phyloP scores from a whole-genome alignment of 1,140 invertebrate species.

The Drosophila micromelanica region DNA sequence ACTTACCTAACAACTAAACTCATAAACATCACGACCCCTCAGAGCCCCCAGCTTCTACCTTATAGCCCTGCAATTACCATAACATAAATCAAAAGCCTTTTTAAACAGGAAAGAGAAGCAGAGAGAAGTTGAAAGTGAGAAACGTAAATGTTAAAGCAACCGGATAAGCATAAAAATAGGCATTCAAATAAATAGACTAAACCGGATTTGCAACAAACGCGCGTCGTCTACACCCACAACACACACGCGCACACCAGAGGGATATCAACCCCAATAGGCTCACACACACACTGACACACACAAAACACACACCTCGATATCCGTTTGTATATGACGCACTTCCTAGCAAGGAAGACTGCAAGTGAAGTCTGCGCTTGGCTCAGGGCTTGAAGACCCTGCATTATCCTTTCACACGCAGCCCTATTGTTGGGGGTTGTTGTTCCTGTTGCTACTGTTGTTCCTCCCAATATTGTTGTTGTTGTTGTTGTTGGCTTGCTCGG shows the following conservation, averaged over 20 bases:
- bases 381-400: conserved; percentile 65
- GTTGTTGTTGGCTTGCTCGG: conserved; percentile 49
- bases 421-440: conserved; percentile 33
- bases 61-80: conserved; percentile 51
- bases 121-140: conserved; percentile 12
- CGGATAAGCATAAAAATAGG: conserved; percentile 78
- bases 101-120: conserved; percentile 13
- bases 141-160: conserved; percentile 45
- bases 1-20: conserved; percentile 10
- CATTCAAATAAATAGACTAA: conserved; percentile 79
- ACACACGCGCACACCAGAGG: background rate
- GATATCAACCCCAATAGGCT: conserved; percentile 21
- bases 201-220: conserved; percentile 70
- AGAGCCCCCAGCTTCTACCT: background rate
- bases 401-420: conserved; percentile 83
- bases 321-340: conserved; percentile 63
- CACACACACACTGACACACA: conserved; percentile 23
- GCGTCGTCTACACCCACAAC: conserved; percentile 52
- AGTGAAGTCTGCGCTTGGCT: conserved; percentile 63
- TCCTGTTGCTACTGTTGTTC: conserved; percentile 12
- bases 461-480: background rate
- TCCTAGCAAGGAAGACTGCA: conserved; percentile 55
- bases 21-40: background rate
- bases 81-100: conserved; percentile 69
- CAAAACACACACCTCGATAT: conserved; percentile 50